phyloP scores from a whole-genome alignment of 2,888 invertebrate species.

The Miltochrista miniata region DNA sequence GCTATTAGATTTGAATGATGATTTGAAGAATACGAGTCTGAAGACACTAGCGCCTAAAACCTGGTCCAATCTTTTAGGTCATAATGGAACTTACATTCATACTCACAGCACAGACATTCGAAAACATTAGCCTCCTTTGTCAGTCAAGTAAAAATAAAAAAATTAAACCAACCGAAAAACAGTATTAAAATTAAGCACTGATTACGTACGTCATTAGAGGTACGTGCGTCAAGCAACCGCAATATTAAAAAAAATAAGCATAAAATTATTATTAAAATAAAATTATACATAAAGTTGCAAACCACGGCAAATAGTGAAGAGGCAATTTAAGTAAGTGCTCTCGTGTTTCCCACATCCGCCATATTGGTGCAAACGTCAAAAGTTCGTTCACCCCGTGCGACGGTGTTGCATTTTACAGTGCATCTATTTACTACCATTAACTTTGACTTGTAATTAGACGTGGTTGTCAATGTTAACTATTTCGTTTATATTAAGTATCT shows the following conservation, averaged over 20 bases:
- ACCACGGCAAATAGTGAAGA: conserved; percentile 49
- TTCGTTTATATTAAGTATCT: background rate
- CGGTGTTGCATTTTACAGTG: conserved; percentile 37
- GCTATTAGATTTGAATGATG: too few species aligned
- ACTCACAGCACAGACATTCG: too few species aligned
- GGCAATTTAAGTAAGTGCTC: conserved; percentile 69
- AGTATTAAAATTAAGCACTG: too few species aligned
- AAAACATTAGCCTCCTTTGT: too few species aligned
- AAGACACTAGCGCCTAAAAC: too few species aligned
- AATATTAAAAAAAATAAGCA: conserved; percentile 17
- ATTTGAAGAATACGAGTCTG: too few species aligned
- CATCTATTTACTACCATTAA: conserved; percentile 23
- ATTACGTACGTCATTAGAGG: conserved; percentile 3
- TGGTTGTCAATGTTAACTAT: background rate
- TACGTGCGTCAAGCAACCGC: conserved; percentile 7
- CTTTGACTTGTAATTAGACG: conserved; percentile 4
- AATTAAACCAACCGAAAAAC: too few species aligned
- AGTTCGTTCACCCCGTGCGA: conserved; percentile 43
- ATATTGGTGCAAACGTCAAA: conserved; percentile 60
- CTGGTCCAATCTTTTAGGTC: too few species aligned
- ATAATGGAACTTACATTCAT: too few species aligned
- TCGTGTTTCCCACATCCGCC: conserved; percentile 64
- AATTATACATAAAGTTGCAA: conserved; percentile 28
- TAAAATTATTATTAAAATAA: conserved; percentile 27
- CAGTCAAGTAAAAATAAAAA: too few species aligned